phyloP scores from a whole-genome alignment of 1,140 invertebrate genomes.

The Diabrotica virgifera region DNA sequence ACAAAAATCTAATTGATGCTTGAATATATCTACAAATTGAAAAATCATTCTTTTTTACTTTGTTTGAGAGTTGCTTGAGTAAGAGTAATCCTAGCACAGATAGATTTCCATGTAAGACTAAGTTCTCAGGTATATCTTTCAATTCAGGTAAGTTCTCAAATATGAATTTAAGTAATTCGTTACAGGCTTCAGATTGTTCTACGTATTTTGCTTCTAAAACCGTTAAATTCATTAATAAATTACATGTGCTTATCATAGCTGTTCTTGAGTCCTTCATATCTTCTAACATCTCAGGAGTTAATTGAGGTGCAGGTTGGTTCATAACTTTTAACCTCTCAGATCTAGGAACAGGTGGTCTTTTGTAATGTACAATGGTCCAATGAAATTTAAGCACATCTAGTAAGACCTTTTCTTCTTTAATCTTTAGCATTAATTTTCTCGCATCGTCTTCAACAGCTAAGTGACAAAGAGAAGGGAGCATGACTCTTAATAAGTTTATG shows the following conservation, averaged over 20 bases:
- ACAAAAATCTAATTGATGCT: slow-evolving; percentile 82
- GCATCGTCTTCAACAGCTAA: slow-evolving; percentile 86
- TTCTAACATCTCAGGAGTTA: slow-evolving; percentile 68
- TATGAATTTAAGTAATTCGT: slow-evolving; percentile 79
- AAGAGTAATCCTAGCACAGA: slow-evolving; percentile 78
- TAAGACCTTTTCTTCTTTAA: slow-evolving; percentile 76
- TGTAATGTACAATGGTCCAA: slow-evolving; percentile 83
- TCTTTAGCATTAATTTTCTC: slow-evolving; percentile 73
- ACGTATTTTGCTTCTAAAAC: slow-evolving; percentile 82
- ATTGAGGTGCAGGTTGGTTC: slow-evolving; percentile 69
- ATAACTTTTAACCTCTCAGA: slow-evolving; percentile 71
- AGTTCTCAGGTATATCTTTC: slow-evolving; percentile 77
- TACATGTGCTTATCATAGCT: slow-evolving; percentile 84
- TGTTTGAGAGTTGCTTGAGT: slow-evolving; percentile 77
- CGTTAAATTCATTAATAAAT: slow-evolving; percentile 89
- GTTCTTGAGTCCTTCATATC: slow-evolving; percentile 78
- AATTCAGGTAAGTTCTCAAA: slow-evolving; percentile 83
- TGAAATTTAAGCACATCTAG: slow-evolving; percentile 77
- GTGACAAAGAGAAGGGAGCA: slow-evolving; percentile 86
- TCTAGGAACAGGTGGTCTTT: slow-evolving; percentile 74
- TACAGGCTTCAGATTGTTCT: slow-evolving; percentile 71
- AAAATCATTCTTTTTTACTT: slow-evolving; percentile 81
- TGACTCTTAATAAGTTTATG: slow-evolving; percentile 72
- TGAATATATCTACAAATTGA: slow-evolving; percentile 85
- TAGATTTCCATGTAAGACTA: slow-evolving; percentile 81